Percentiles rank a stretch among this genome's conserved stretches.
Conservation (phyloP, 2,797 vertebrate genomes). For the Pyrocephalus nanus region DNA sequence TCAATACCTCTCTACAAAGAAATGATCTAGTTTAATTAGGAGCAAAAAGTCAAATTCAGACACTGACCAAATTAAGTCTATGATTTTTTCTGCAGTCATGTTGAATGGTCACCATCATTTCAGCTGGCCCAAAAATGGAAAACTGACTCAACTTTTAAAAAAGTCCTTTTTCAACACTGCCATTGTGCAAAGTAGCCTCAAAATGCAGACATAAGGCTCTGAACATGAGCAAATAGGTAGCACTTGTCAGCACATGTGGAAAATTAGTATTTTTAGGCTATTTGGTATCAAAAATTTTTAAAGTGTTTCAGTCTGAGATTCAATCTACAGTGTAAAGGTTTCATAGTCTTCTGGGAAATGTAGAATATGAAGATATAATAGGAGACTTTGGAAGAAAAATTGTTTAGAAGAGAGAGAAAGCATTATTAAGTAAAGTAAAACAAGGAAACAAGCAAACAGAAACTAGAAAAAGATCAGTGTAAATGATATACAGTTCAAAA, state of each 20-base stretch:
- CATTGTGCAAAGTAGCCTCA: not conserved
- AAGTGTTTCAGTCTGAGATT: not conserved
- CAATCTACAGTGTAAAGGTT: not conserved
- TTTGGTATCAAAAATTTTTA: not conserved
- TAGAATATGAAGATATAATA: not conserved
- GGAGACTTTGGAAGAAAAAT: not conserved
- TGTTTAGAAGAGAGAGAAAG: not conserved
- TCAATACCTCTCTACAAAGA: not conserved
- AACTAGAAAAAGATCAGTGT: not conserved
- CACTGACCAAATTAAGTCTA: not conserved
- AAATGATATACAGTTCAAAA: not conserved
- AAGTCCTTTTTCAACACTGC: not conserved
- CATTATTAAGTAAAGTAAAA: not conserved
- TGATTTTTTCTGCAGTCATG: not conserved
- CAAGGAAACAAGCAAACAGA: not conserved
- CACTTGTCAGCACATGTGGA: not conserved
- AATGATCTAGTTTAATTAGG: not conserved
- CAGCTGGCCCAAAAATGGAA: not conserved
- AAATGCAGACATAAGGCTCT: not conserved
- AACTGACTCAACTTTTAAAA: not conserved
- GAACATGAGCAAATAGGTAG: not conserved
- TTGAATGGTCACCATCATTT: not conserved
- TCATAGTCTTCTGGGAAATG: not conserved
- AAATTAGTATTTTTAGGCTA: not conserved
- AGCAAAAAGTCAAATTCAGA: not conserved